Evolutionary conservation across 2,113 vertebrate genomes (phyloP), one percentile per base, ranked within the genome.

Genomic region (Chitala chitala): DNA sequence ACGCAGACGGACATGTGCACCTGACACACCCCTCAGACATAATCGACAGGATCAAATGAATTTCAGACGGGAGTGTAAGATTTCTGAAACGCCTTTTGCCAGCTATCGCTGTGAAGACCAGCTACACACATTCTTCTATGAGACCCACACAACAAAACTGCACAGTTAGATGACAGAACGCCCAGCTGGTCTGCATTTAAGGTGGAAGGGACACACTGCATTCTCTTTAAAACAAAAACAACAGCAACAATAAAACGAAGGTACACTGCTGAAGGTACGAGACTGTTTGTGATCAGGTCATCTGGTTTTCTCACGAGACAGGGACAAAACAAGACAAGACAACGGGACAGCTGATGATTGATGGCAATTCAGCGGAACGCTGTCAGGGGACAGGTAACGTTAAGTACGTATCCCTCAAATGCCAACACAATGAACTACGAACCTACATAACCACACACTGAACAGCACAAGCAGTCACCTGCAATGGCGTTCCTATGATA

Each of bases 161-260:
- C 77, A 79, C 78, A 75, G 78, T 75, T 77, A 71, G 59, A 69
- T 74, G 64, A 69, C 48, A 81, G 82, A 84, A 73, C 76, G 82
- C 82, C 78, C 76, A 83, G 84, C 85, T 86, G 85, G 83, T 85
- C 77, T 78, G 69, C 74, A 80, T 85, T 76, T 86, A n/a, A n/a
- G n/a, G n/a, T n/a, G n/a, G n/a, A n/a, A n/a, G n/a, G n/a, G n/a
- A n/a, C n/a, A n/a, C n/a, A n/a, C n/a, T n/a, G n/a, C n/a, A n/a
- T n/a, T n/a, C n/a, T n/a, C n/a, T n/a, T n/a, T n/a, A n/a, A n/a
- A n/a, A n/a, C n/a, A n/a, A n/a, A n/a, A n/a, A n/a, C n/a, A n/a
- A n/a, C n/a, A n/a, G n/a, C n/a, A n/a, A n/a, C n/a, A n/a, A n/a
- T n/a, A n/a, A n/a, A n/a, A n/a, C n/a, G n/a, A n/a, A n/a, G n/a